A percentile compares a stretch with the other conserved stretches of the same genome.
phyloP scores from a whole-genome alignment of 2,797 vertebrate species.

The Rhincodon typus region DNA sequence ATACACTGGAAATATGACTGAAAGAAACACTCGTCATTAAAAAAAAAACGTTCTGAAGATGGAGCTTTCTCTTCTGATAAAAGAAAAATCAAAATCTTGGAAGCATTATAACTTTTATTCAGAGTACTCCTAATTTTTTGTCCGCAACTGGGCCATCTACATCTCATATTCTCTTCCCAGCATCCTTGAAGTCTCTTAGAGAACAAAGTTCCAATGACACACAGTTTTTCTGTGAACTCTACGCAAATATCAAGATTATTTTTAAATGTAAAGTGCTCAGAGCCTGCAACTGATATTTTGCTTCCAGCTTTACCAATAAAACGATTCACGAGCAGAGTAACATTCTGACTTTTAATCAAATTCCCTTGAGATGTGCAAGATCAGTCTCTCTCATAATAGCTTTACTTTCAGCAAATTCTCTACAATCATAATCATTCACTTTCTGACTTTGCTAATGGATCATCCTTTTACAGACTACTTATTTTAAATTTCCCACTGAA shows the following conservation, averaged over 20 bases:
- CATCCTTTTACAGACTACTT: too few relatives aligned
- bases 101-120: background rate
- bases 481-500: too few relatives aligned
- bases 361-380: background rate
- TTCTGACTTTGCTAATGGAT: too few relatives aligned
- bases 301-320: background rate
- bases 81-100: background rate
- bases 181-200: background rate
- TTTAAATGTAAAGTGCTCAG: background rate
- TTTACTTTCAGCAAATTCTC: too few relatives aligned
- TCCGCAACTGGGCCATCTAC: background rate
- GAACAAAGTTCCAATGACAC: background rate
- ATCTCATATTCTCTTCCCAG: background rate
- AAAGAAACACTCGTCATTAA: background rate
- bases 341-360: background rate
- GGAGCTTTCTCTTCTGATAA: too few relatives aligned
- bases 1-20: background rate
- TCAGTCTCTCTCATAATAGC: background rate
- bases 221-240: background rate
- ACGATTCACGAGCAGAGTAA: background rate
- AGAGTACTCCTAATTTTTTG: background rate
- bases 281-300: background rate
- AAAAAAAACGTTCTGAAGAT: too few relatives aligned
- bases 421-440: too few relatives aligned
- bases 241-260: background rate